Conservation (phyloP, 2,797 vertebrate species). For the Thalassophryne amazonica region DNA sequence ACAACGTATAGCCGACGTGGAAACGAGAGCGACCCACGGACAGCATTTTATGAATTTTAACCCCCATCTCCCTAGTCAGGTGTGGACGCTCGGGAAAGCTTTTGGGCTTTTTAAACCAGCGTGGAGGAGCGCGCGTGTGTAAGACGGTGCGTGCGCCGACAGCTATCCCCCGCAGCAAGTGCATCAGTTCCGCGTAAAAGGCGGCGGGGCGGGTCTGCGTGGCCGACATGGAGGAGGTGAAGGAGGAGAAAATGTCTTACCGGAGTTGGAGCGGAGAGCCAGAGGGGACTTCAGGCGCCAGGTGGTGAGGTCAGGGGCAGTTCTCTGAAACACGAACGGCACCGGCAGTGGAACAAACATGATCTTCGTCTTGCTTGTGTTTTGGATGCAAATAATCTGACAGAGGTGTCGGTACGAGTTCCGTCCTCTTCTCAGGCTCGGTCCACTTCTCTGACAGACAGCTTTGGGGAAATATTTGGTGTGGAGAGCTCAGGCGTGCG, state of each 20-base stretch:
- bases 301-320: conserved; percentile 84
- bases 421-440: conserved; percentile 53
- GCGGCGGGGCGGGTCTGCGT: conserved; percentile 56
- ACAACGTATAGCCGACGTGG: conserved; percentile 21
- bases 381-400: conserved; percentile 62
- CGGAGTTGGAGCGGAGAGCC: conserved; percentile 82
- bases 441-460: conserved; percentile 56
- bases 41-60: conserved; percentile 27
- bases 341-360: conserved; percentile 89
- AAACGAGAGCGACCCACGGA: conserved; percentile 15
- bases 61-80: conserved; percentile 21
- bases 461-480: conserved; percentile 61
- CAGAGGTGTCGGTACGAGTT: conserved; percentile 45
- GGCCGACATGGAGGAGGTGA: conserved; percentile 52
- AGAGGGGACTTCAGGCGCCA: conserved; percentile 86
- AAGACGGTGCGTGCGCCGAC: conserved; percentile 39
- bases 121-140: conserved; percentile 22
- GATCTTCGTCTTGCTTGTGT: conserved; percentile 76
- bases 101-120: conserved; percentile 15
- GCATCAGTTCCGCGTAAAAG: conserved; percentile 48
- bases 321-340: conserved; percentile 88
- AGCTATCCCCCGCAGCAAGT: conserved; percentile 36
- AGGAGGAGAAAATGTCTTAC: conserved; percentile 71
- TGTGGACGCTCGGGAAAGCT: background rate
- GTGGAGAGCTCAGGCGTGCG: conserved; percentile 62